Evolutionary conservation across 2,888 invertebrate genomes (phyloP).

Genomic region (Eubasilissa splendida): DNA sequence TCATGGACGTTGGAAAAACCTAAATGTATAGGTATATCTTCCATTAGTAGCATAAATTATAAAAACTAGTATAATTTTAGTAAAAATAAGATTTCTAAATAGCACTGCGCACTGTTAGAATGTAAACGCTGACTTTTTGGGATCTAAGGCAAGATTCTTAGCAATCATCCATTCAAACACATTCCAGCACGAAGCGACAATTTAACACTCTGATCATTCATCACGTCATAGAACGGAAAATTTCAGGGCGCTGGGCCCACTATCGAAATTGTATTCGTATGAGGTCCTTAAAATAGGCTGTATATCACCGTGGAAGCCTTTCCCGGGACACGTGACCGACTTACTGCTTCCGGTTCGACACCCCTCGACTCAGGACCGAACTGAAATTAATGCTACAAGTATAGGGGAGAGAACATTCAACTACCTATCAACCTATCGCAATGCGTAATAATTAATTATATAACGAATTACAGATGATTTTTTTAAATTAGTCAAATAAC

Average conservation of each 20-base stretch:
- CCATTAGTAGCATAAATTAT: too few species aligned
- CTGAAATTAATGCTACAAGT: slow-evolving; percentile 60
- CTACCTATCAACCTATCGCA: not conserved
- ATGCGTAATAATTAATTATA: too few species aligned
- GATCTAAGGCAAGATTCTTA: too few species aligned
- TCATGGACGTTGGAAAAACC: too few species aligned
- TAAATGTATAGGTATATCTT: too few species aligned
- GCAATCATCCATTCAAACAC: not conserved
- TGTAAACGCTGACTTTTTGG: too few species aligned
- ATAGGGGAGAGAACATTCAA: not conserved
- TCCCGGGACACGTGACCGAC: slow-evolving; percentile 59
- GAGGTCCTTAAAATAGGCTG: slow-evolving; percentile 52
- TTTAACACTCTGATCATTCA: not conserved
- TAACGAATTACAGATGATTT: too few species aligned
- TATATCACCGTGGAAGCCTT: slow-evolving; percentile 57
- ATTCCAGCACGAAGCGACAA: not conserved
- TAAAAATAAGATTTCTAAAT: too few species aligned
- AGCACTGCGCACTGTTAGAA: too few species aligned
- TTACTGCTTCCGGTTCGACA: slow-evolving; percentile 57
- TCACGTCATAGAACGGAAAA: slow-evolving; percentile 15
- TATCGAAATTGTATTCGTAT: slow-evolving; percentile 57
- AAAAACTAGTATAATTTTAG: too few species aligned
- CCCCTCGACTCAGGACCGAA: slow-evolving; percentile 19
- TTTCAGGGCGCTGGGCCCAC: slow-evolving; percentile 20
- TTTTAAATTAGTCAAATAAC: too few species aligned